Conservation (phyloP, 1,140 invertebrate species). For the Trichonephila inaurata region DNA sequence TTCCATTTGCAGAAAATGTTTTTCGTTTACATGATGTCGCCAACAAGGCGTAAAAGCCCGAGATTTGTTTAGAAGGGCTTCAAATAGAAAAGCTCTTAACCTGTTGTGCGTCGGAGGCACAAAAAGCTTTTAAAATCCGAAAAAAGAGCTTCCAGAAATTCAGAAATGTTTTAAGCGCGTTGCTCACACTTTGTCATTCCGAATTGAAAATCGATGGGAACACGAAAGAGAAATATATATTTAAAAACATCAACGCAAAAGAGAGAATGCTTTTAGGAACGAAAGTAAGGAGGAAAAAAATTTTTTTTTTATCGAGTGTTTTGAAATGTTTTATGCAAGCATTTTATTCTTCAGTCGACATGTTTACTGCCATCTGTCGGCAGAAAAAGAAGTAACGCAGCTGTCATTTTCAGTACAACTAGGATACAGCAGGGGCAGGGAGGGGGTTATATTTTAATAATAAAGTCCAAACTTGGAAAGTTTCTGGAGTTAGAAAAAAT, state of each 20-base stretch:
- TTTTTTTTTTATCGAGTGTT: constrained; percentile 3
- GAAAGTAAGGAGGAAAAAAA: not conserved
- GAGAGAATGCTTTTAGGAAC: constrained; percentile 40
- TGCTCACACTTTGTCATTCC: not conserved
- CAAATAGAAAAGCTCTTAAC: constrained; percentile 66
- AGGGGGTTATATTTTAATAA: too few species aligned
- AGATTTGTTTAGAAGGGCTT: constrained; percentile 39
- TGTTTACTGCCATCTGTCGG: not conserved
- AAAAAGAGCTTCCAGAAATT: not conserved
- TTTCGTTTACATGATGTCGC: not conserved
- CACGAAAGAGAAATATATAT: constrained; percentile 40
- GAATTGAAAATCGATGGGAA: constrained; percentile 49
- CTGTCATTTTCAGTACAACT: not conserved
- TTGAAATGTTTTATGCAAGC: not conserved
- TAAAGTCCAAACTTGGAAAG: too few species aligned
- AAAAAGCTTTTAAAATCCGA: constrained; percentile 57
- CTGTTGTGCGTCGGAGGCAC: constrained; percentile 35
- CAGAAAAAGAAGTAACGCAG: not conserved
- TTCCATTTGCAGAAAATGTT: constrained; percentile 24
- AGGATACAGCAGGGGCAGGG: too few species aligned
- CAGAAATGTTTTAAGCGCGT: constrained; percentile 5
- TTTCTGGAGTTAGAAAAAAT: too few species aligned
- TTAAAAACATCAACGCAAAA: constrained; percentile 48
- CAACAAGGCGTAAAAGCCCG: constrained; percentile 9
- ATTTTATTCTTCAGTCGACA: not conserved